phyloP scores from a whole-genome alignment of 2,113 vertebrate genomes.

The Tricholaema leucomelas region DNA sequence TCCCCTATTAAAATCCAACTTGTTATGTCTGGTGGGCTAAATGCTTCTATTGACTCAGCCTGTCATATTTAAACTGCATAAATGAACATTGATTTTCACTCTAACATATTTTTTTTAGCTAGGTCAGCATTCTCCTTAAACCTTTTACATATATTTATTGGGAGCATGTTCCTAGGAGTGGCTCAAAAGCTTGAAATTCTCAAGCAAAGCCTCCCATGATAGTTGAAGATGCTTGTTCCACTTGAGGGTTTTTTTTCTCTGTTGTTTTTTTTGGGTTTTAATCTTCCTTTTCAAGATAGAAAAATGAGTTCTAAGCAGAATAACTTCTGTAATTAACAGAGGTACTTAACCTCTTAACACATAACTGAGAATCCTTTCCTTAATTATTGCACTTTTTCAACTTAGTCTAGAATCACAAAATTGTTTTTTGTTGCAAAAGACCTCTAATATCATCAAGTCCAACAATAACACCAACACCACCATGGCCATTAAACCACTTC shows the following conservation, averaged over 20 bases:
- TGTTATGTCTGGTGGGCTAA: slow-evolving; percentile 5
- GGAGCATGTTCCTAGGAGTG: background rate
- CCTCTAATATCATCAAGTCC: too few relatives aligned
- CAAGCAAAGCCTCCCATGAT: background rate
- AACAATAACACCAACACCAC: too few relatives aligned
- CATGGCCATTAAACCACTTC: too few relatives aligned
- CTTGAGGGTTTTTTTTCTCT: background rate
- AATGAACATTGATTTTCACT: slow-evolving; percentile 60
- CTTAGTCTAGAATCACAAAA: background rate
- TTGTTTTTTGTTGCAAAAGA: too few relatives aligned
- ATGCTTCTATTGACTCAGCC: slow-evolving; percentile 25
- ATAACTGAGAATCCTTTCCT: background rate
- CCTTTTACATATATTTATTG: background rate
- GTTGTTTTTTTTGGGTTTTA: background rate
- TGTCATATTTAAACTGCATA: slow-evolving; percentile 56
- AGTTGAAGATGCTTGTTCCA: background rate
- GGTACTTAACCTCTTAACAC: background rate
- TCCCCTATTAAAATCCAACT: slow-evolving; percentile 29
- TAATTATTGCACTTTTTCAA: background rate
- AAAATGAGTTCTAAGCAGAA: background rate
- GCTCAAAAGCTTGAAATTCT: background rate
- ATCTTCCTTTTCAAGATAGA: background rate
- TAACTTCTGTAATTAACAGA: background rate
- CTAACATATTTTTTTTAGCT: background rate
- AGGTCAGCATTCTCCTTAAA: slow-evolving; percentile 21